Base-by-base conservation (phyloP, 2,797 vertebrate species). In the Paguma larvata region DNA sequence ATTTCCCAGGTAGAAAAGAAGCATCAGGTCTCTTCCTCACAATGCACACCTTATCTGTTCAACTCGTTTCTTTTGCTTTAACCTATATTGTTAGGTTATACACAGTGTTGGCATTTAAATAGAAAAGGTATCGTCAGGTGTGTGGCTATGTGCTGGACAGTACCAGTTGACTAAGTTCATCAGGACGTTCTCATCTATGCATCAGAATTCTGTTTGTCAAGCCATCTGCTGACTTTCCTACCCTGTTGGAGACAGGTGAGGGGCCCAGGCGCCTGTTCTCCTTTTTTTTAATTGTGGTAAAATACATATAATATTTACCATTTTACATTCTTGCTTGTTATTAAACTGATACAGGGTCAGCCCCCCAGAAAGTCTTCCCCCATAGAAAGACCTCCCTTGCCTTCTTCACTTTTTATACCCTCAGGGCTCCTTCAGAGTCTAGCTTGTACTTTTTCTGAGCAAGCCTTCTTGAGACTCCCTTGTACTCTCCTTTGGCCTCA, bases 21-120 rank as follows among this genome's bases (percentile, higher is more conserved):
- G 32, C 59, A 70, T 53, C 6, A 27, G 30, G 19, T 85, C 44
- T 80, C 53, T 94, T 85, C 67, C 4, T 95, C 21, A 9, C 27
- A 19, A 21, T 38, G 21, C 13, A 75, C 2, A 80, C 62, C 21
- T 90, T 90, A 30, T 56, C 19, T 89, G 41, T 34, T 94, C 77
- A 83, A 2, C 53, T 78, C 38, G 56, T 48, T 92, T 65, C 27
- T 79, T 95, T 85, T 79, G 46, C 32, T 84, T 96, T 95, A 84
- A 19, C 16, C 23, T n/a, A 25, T 70, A 46, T 14, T 88, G 34
- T 77, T 25, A 56, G 41, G 2, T 91, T 89, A 32, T 78, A 34
- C 14, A 95, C 7, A 56, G 30, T 72, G 21, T 53, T 86, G 44
- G 6, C 83, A 21, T 85, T 89, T 91, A 73, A 91, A 51, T 51